Evolutionary conservation across 1,140 invertebrate genomes (phyloP), one percentile per base, ranked within the genome.

Genomic region (Cephus cinctus): DNA sequence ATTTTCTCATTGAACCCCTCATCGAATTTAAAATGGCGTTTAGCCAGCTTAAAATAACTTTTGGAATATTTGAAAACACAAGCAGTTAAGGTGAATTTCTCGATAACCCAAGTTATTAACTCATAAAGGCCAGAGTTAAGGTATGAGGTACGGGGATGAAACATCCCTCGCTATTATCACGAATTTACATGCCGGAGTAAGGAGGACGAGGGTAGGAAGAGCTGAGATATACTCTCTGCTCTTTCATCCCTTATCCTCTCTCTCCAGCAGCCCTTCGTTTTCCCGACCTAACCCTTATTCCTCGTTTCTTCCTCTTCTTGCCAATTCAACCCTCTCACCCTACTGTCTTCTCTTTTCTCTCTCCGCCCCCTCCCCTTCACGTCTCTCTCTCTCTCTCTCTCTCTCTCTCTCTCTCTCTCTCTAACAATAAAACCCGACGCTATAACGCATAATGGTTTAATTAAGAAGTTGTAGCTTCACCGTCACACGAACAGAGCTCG

Each of bases 91-190:
- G 56, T 60, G 61, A 68, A 69, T 66, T 69, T 66, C 63, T 68
- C 68, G 71, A 75, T 75, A 73, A 71, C 62, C 61, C 67, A 65
- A 73, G 69, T 73, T 71, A 73, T 72, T 72, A 71, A 75, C 62
- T 75, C 68, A 72, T 73, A 73, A 73, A 74, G 66, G 63, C 63
- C 54, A n/a, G 59, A 65, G 66, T 65, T 73, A 67, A 64, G 56
- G 57, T 54, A 39, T 56, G 60, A 55, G 55, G 58, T 34, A 15
- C 30, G 14, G 32, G 59, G 51, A 38, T 34, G 51, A 51, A 55
- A 50, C 55, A 61, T 62, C 56, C 56, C 62, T 45, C 49, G 56
- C 67, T 63, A 71, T 73, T 69, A 73, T 73, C 67, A 59, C 61
- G 61, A 73, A 75, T 75, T 73, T 72, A 72, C 69, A 73, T 72